Base-by-base conservation (phyloP, 1,140 invertebrate genomes). In the Sinonovacula constricta region DNA sequence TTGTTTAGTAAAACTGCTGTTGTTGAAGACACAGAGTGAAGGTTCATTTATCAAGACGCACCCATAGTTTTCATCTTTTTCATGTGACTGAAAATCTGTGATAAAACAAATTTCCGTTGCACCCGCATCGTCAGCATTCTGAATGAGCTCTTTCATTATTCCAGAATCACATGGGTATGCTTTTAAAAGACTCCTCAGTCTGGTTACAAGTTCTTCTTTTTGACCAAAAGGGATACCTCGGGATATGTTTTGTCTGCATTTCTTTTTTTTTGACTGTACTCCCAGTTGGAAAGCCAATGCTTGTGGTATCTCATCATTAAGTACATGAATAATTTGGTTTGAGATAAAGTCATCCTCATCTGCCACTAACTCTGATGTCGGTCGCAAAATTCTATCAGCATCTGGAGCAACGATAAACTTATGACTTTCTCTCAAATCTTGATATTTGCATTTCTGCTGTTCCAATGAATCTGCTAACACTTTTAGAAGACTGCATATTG, bases 101-200 rank as follows among this genome's bases (percentile, higher is more conserved):
- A 88, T 83, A 74, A 89, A 89, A 54, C 82, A 75, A 12, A 88
- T 80, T 69, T 86, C 85, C 28, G 82, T 87, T 51, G 88, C 88
- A 28, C 81, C 81, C 34, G 87, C 87, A 80, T 89, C 88, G 80
- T 89, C 88, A 26, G 88, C 84, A 80, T 96, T 88, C 51, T 88
- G 87, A 0, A 88, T 15, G n/a, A 88, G 72, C 71, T 88, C 87
- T 68, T 88, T 86, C 30, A 85, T 60, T 31, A 87, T 39, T n/a
- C 74, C 81, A 10, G 70, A 51, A 63, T 86, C 88, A 66, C 80
- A 84, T 12, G 88, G 84, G 59, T 89, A 89, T 10, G 82, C 81
- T 14, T 63, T 36, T 39, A 89, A 68, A 31, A 89, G 82, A 22
- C 80, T 56, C 54, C 79, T 83, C n/a, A 89, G 79, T 14, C 87